Evolutionary conservation across 2,888 invertebrate genomes (phyloP).

Genomic region (Rotaria magnacalcarata): DNA sequence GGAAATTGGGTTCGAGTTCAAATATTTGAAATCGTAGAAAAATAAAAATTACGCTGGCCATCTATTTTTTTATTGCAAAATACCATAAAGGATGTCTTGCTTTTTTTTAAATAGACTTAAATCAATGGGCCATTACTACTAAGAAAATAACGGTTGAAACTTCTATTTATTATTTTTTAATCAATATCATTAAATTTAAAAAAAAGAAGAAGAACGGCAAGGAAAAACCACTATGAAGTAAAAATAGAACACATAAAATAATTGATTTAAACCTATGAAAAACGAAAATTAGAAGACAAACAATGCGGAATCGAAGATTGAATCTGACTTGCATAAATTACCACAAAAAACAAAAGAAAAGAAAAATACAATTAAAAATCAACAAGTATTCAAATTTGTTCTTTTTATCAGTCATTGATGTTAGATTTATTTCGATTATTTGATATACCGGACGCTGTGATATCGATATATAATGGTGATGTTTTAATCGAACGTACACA

Average conservation of each 20-base stretch:
- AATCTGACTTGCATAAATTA: neutral
- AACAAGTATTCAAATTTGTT: neutral
- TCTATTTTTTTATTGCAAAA: no score
- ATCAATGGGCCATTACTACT: no score
- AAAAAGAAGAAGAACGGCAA: neutral
- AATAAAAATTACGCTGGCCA: no score
- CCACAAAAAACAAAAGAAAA: neutral
- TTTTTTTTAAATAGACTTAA: no score
- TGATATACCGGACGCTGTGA: neutral
- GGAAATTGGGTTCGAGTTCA: no score
- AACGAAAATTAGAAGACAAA: neutral
- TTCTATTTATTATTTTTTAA: neutral
- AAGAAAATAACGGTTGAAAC: no score
- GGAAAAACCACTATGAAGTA: neutral
- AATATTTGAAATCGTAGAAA: no score
- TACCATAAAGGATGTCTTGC: no score
- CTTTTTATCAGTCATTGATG: neutral
- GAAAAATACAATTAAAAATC: neutral
- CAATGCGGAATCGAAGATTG: neutral
- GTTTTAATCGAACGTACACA: slow-evolving; percentile 14
- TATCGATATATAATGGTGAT: neutral
- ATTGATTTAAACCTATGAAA: neutral
- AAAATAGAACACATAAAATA: neutral
- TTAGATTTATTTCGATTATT: neutral
- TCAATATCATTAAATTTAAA: neutral